Conservation (phyloP, 2,113 vertebrate species). For the Upupa epops region DNA sequence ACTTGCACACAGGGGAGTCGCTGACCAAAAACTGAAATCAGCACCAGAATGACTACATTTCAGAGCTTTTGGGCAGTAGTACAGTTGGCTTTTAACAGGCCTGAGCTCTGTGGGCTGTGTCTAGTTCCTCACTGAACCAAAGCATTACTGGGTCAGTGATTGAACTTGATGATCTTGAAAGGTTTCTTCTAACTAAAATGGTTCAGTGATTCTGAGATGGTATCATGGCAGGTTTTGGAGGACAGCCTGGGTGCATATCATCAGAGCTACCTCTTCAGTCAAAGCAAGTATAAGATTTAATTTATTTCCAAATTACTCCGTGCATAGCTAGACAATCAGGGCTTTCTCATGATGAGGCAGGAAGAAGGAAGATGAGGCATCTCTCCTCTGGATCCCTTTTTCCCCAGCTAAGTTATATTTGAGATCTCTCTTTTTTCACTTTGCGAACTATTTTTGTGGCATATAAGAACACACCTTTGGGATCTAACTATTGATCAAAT, state of each 20-base stretch:
- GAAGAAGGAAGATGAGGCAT: neutral
- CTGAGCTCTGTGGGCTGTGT: neutral
- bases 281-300: neutral
- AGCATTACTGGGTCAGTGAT: no score
- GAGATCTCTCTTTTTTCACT: neutral
- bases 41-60: neutral
- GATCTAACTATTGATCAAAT: neutral
- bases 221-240: neutral
- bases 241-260: neutral
- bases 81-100: neutral
- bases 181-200: no score
- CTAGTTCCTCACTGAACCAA: neutral
- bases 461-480: neutral
- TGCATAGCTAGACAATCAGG: neutral
- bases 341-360: neutral
- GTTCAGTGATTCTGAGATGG: no score
- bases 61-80: neutral
- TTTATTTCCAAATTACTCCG: neutral
- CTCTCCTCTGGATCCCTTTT: neutral
- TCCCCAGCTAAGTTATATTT: neutral
- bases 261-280: neutral
- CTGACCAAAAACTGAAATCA: neutral
- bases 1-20: fast-evolving
- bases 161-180: no score
- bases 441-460: neutral